A percentile compares a stretch with the other conserved stretches of the same genome.
phyloP scores from a whole-genome alignment of 1,140 invertebrate species.

The Ruditapes philippinarum region DNA sequence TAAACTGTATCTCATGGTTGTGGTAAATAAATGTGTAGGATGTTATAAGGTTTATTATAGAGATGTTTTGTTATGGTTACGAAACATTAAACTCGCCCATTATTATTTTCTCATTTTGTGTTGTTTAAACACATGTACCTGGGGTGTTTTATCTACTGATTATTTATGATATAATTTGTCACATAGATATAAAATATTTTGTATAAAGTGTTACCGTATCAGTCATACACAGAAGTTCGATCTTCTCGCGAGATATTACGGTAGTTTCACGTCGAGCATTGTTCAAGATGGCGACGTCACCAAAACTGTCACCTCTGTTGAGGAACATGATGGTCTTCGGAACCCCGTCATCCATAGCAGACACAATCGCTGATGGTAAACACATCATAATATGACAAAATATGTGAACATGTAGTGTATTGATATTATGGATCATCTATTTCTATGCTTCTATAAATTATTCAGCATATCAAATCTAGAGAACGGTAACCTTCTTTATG shows the following conservation, averaged over 20 bases:
- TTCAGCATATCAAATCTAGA: too few relatives aligned
- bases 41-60: too few relatives aligned
- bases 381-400: neutral
- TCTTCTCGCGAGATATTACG: constrained; percentile 80
- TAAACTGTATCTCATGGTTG: too few relatives aligned
- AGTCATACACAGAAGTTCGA: constrained; percentile 81
- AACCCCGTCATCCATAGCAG: constrained; percentile 73
- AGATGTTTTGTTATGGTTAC: too few relatives aligned
- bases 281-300: constrained; percentile 82
- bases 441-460: too few relatives aligned
- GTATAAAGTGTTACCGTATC: constrained; percentile 71
- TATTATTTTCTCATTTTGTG: neutral
- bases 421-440: too few relatives aligned
- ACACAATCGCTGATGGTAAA: constrained; percentile 77
- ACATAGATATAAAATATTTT: too few relatives aligned
- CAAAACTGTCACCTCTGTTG: constrained; percentile 82
- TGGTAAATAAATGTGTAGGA: too few relatives aligned
- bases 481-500: too few relatives aligned
- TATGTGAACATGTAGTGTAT: too few relatives aligned
- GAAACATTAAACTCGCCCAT: too few relatives aligned
- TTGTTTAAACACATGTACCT: neutral
- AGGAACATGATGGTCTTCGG: constrained; percentile 77
- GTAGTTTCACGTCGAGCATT: constrained; percentile 76
- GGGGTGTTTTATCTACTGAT: neutral
- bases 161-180: too few relatives aligned